These are phyloP conservation scores for Asarcornis scutulata DNA, from an alignment of 2,113 vertebrate species.

Conservation along the genomic window DNA sequence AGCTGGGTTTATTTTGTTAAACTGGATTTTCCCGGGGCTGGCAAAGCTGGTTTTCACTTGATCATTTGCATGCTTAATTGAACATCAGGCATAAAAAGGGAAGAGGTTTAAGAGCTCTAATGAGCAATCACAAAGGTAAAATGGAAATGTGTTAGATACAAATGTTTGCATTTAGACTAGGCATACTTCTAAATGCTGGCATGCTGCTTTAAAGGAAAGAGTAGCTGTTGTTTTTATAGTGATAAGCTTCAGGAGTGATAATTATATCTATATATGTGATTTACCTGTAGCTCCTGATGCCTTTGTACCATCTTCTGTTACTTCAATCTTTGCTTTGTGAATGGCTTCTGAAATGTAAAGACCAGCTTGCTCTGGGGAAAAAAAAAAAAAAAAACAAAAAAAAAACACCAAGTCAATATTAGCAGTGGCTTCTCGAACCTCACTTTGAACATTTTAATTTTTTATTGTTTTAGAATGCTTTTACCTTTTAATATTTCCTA, in stretches of 20 bases:
- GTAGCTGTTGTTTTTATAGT: background rate
- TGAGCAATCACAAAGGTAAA: background rate
- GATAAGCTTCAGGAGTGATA: background rate
- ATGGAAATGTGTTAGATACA: background rate
- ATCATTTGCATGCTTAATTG: background rate
- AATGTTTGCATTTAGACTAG: background rate
- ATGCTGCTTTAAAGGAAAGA: background rate
- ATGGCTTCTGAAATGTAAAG: constrained; percentile 89
- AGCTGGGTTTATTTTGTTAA: background rate
- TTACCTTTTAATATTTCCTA: background rate
- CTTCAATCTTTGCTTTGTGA: constrained; percentile 87
- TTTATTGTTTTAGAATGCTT: background rate
- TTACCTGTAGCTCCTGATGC: constrained; percentile 87
- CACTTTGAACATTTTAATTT: rapidly evolving
- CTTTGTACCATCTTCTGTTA: constrained; percentile 86
- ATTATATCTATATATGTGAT: background rate
- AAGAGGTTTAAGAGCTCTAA: background rate
- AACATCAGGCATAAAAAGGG: background rate
- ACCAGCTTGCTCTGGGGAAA: constrained; percentile 76
- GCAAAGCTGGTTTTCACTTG: background rate
- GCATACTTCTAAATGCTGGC: background rate
- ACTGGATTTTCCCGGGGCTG: background rate
- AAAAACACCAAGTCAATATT: background rate
- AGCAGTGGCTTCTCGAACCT: background rate
- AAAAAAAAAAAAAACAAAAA: background rate